Evolutionary conservation across 1,140 invertebrate genomes (phyloP), one percentile per base, ranked within the genome.

Genomic region (Lethrus apterus): DNA sequence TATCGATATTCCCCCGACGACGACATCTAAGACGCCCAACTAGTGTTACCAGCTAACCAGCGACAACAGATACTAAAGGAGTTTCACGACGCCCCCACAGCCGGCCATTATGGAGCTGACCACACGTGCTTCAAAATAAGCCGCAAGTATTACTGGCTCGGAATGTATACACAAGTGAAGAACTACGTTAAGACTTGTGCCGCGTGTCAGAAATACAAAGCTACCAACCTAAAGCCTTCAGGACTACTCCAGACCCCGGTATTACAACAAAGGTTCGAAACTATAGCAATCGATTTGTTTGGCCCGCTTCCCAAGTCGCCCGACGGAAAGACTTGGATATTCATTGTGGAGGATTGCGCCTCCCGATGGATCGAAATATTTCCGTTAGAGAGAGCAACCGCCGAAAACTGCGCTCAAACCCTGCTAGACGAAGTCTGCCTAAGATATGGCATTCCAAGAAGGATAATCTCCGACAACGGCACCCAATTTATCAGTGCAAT

Each of bases 41-140:
- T 26, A 26, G 24, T 26, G 5, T 5, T 26, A n/a, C 24, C 24
- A 26, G n/a, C n/a, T n/a, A 7, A 26, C 5, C 7, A 26, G 5
- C n/a, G 24, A n/a, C n/a, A 26, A 26, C 5, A 26, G n/a, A 13
- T 45, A 3, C 19, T 35, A n/a, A 11, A 35, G n/a, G 1, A 32
- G 19, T 34, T 11, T 33, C 43, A 45, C 9, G 43, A 35, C 17
- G 32, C 17, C n/a, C 17, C 43, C 9, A 45, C 21, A 5, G 32
- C 30, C 9, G 32, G 31, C 3, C 43, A 45, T 17, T 45, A 34
- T 14, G 32, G 31, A 34, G 10, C 17, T 11, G 21, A 35, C 7
- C 31, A n/a, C 2, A 35, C 21, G n/a, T 26, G 24, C 5, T 26
- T 7, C 7, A 7, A n/a, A 7, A 26, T 26, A 7, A n/a, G 5